A percentile compares a stretch with the other conserved stretches of the same genome.
Conservation (phyloP, 2,797 vertebrate species). For the Poeciliopsis presidionis region DNA sequence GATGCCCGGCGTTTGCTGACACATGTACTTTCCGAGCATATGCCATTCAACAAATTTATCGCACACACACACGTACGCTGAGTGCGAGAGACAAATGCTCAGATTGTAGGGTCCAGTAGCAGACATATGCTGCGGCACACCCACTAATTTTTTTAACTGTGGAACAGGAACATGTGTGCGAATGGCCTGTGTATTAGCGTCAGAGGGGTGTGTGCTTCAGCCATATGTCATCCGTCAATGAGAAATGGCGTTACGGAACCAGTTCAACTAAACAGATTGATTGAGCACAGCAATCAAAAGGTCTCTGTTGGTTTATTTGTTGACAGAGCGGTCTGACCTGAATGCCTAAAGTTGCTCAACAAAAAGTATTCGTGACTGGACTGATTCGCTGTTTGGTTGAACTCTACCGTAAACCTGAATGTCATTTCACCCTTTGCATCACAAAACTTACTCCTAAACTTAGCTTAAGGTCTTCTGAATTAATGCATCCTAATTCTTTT, state of each 20-base stretch:
- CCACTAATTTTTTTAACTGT: slow-evolving; percentile 18
- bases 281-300: background rate
- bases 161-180: slow-evolving; percentile 44
- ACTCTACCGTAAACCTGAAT: background rate
- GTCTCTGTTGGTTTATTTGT: background rate
- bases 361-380: background rate
- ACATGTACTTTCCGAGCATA: slow-evolving; percentile 52
- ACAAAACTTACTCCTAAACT: background rate
- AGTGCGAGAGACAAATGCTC: slow-evolving; percentile 12
- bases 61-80: slow-evolving; percentile 14
- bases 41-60: slow-evolving; percentile 43
- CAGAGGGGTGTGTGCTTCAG: slow-evolving; percentile 13
- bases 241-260: slow-evolving; percentile 24
- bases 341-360: background rate
- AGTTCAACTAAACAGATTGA: slow-evolving; percentile 11
- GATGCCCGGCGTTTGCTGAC: slow-evolving; percentile 44
- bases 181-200: slow-evolving; percentile 34
- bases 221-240: slow-evolving; percentile 46
- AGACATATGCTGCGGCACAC: slow-evolving; percentile 46
- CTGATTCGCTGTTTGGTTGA: background rate
- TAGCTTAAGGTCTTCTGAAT: background rate
- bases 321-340: background rate
- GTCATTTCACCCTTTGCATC: background rate
- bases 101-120: slow-evolving; percentile 29
- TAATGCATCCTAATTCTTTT: background rate